Conservation (phyloP, 2,888 invertebrate genomes). For the Suillia variegata region DNA sequence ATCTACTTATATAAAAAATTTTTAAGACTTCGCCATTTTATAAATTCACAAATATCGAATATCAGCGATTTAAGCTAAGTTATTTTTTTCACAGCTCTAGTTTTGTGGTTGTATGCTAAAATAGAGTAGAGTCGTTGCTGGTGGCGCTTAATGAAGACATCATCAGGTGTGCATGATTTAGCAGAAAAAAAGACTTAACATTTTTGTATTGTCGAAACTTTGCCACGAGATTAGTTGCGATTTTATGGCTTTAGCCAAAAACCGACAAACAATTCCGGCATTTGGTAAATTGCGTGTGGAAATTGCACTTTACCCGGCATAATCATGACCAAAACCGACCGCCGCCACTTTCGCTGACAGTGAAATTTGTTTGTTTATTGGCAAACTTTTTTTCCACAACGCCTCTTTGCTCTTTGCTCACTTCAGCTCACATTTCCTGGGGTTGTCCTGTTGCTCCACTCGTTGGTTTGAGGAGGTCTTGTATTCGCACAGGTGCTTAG, state of each 20-base stretch:
- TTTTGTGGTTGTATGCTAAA: too few relatives aligned
- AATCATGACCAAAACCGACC: too few relatives aligned
- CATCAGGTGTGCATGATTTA: constrained; percentile 57
- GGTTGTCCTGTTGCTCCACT: background rate
- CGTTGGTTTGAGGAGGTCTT: background rate
- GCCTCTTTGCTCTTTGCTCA: background rate
- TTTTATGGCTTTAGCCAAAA: constrained; percentile 47
- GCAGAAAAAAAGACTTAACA: constrained; percentile 38
- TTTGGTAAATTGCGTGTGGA: too few relatives aligned
- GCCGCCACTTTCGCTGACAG: background rate
- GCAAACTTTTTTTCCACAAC: background rate
- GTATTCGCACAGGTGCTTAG: constrained; percentile 9
- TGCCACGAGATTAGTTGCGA: constrained; percentile 44
- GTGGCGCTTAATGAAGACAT: constrained; percentile 51
- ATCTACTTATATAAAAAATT: too few relatives aligned
- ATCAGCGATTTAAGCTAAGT: too few relatives aligned
- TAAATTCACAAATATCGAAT: too few relatives aligned
- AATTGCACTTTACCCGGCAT: too few relatives aligned
- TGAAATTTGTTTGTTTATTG: background rate
- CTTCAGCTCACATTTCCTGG: background rate
- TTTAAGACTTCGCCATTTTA: too few relatives aligned
- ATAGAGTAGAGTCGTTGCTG: too few relatives aligned
- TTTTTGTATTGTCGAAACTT: constrained; percentile 41
- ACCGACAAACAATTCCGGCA: too few relatives aligned
- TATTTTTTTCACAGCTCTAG: too few relatives aligned